Percentiles rank a stretch among this genome's conserved stretches.
These are phyloP conservation scores for Caenorhabditis panamensis DNA, from an alignment of 2,888 invertebrate genomes.

Conservation along the genomic window DNA sequence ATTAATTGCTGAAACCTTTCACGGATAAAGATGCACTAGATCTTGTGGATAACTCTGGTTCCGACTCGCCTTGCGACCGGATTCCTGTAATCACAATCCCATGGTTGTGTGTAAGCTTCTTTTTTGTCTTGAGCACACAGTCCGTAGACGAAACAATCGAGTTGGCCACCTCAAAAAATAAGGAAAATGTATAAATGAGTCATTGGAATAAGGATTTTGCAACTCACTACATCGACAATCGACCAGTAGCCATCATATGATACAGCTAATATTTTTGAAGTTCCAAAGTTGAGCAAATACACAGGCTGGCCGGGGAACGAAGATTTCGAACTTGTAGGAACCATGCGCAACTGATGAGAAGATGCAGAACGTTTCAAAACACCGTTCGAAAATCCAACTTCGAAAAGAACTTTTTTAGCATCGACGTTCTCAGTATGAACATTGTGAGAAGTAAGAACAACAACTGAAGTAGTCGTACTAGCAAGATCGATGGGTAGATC, in stretches of 20 bases:
- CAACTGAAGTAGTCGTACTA: constrained; percentile 22
- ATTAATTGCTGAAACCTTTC: no score
- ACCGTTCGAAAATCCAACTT: constrained; percentile 56
- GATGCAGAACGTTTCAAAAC: constrained; percentile 33
- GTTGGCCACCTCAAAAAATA: neutral
- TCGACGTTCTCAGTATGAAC: constrained; percentile 47
- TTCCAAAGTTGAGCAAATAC: neutral
- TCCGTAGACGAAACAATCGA: constrained; percentile 27
- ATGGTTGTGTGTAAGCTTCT: neutral
- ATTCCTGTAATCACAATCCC: constrained; percentile 7
- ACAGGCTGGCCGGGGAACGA: constrained; percentile 36
- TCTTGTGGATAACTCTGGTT: no score
- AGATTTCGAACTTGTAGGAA: constrained; percentile 40
- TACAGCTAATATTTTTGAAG: constrained; percentile 35
- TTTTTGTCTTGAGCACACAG: constrained; percentile 43
- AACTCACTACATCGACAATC: constrained; percentile 60
- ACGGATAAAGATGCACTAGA: no score
- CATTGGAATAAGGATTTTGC: neutral
- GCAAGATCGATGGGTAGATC: constrained; percentile 64
- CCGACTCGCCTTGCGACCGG: constrained; percentile 8
- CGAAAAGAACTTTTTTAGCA: constrained; percentile 59
- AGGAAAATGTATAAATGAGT: no score
- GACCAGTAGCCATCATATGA: constrained; percentile 62
- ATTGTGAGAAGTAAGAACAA: constrained; percentile 42
- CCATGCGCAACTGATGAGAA: constrained; percentile 48